Evolutionary conservation across 2,888 invertebrate species (phyloP).

Genomic region (Camptogramma bilineatum): DNA sequence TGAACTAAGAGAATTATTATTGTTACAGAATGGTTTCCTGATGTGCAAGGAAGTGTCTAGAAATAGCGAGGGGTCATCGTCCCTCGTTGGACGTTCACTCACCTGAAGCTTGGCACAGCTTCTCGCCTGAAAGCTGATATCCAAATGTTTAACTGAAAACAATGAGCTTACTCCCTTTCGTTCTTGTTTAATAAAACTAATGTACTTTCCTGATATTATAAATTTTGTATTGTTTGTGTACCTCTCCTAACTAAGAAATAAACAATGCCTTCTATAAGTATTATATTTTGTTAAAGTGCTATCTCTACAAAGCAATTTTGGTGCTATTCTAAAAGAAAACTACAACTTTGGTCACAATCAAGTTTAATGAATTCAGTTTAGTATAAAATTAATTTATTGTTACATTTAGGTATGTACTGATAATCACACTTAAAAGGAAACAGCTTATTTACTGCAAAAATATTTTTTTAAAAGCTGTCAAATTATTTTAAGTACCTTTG

Average conservation of each 20-base stretch:
- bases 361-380: constrained; percentile 51
- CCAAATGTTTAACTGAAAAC: constrained; percentile 27
- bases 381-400: constrained; percentile 37
- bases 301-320: constrained; percentile 28
- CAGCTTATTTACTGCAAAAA: constrained; percentile 52
- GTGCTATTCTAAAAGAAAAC: constrained; percentile 45
- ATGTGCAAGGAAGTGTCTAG: constrained; percentile 63
- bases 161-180: not conserved
- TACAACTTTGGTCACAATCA: constrained; percentile 50
- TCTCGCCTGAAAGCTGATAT: constrained; percentile 68
- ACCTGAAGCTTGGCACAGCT: constrained; percentile 77
- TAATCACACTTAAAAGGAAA: constrained; percentile 43
- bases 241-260: not conserved
- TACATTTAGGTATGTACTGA: constrained; percentile 20
- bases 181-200: not conserved
- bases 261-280: not conserved
- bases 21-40: constrained; percentile 21
- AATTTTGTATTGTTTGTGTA: too few relatives aligned
- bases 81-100: constrained; percentile 69
- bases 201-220: too few relatives aligned
- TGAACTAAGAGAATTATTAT: too few relatives aligned
- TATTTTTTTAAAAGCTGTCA: constrained; percentile 16
- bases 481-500: constrained; percentile 48
- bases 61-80: constrained; percentile 76
- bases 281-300: not conserved